Base-by-base conservation (phyloP, 2,888 invertebrate genomes). In the Emesis russula region DNA sequence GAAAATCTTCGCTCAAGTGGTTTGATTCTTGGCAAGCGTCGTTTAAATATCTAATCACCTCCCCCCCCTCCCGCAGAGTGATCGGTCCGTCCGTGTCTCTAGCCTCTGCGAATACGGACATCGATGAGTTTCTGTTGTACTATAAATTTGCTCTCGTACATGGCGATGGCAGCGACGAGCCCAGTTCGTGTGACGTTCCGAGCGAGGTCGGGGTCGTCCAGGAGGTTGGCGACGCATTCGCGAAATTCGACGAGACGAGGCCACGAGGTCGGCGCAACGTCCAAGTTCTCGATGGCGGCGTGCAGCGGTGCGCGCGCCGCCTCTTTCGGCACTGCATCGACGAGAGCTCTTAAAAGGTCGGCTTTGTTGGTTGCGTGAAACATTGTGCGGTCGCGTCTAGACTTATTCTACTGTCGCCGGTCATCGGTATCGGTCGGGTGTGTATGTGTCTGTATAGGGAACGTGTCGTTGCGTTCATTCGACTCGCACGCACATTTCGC, bases 341-440 rank as follows among this genome's bases (percentile, higher is more conserved):
- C 53, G 53, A 53, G 53, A 53, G 53, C 53, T 9, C 11, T 68
- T 18, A 18, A 68, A 25, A 68, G 68, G 68, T 68, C 68, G 33
- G 68, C 25, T 68, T 68, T 68, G 68, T 68, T 68, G 68, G 68
- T 68, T 1, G 68, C 68, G 68, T 68, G 68, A 68, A 68, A 68
- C 68, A 68, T 53, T 53, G 25, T 25, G 53, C n/a, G 53, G 53
- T 13, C 53, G 68, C 68, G 68, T 68, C 68, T 68, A 68, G 3
- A 1, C 68, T 68, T 68, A 68, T 68, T 68, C 68, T 68, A 68
- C 33, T 25, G 68, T 53, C 53, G n/a, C 2, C 53, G 53, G 53
- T 53, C 13, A 25, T 25, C 25, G 25, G 25, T 25, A 25, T 25
- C 25, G 25, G 25, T 25, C 25, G 25, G 25, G 25, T 25, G 25